Conservation (phyloP, 2,113 vertebrate genomes). For the Gopherus evgoodei region DNA sequence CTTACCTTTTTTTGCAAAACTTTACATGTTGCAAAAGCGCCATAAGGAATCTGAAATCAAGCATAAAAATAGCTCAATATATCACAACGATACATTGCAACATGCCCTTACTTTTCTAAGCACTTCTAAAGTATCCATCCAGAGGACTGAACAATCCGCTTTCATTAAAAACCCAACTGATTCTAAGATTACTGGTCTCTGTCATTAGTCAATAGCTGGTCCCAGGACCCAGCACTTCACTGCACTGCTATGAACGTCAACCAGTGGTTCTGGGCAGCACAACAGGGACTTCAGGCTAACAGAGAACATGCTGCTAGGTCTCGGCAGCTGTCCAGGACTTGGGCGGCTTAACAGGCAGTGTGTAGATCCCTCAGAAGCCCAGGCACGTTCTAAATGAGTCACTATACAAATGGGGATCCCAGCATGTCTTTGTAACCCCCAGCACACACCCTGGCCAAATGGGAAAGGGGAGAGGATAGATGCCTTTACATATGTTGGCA, state of each 20-base stretch:
- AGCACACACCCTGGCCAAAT: rapidly evolving
- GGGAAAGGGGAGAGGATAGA: not conserved
- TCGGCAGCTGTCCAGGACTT: not conserved
- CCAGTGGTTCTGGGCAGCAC: not conserved
- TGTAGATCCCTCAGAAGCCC: not conserved
- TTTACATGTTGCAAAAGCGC: conserved; percentile 91
- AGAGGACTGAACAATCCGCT: not conserved
- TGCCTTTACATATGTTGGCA: not conserved
- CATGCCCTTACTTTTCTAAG: not conserved
- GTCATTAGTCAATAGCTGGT: not conserved
- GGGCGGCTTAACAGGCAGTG: not conserved
- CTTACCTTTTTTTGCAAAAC: conserved; percentile 97
- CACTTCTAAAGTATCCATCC: not conserved
- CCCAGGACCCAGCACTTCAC: not conserved
- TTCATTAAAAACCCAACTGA: not conserved
- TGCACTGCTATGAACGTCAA: not conserved
- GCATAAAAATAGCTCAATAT: not conserved
- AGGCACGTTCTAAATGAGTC: not conserved
- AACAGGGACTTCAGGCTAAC: rapidly evolving
- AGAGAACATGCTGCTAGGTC: not conserved
- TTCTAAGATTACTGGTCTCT: not conserved
- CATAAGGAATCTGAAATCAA: conserved; percentile 86
- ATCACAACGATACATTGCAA: not conserved
- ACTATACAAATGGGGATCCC: not conserved
- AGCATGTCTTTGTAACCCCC: not conserved